phyloP scores from a whole-genome alignment of 2,113 vertebrate species.

The Dasypus novemcinctus region DNA sequence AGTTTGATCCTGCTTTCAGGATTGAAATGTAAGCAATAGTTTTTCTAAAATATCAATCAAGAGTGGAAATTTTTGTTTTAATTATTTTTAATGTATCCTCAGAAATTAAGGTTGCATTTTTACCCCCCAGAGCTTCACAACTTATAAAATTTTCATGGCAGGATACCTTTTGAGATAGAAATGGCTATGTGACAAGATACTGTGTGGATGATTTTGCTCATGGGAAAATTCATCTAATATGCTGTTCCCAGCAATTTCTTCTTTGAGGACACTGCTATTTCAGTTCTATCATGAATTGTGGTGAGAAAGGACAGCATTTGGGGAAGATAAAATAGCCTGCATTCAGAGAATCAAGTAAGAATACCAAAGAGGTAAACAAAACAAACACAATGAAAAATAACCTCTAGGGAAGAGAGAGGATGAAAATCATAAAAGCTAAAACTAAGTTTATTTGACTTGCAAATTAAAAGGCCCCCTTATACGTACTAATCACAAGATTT shows the following conservation, averaged over 20 bases:
- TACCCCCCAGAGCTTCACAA: slow-evolving; percentile 62
- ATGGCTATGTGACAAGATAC: slow-evolving; percentile 12
- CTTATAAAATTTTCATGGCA: slow-evolving; percentile 66
- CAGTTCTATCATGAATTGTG: slow-evolving; percentile 37
- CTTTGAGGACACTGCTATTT: slow-evolving; percentile 48
- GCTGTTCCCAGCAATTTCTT: slow-evolving; percentile 40
- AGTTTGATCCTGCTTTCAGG: neutral
- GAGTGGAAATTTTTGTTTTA: slow-evolving; percentile 47
- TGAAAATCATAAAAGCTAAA: neutral
- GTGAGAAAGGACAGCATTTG: neutral
- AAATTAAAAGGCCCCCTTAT: neutral
- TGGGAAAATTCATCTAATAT: neutral
- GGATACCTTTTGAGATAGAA: slow-evolving; percentile 49
- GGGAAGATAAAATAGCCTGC: neutral
- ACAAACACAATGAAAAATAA: slow-evolving; percentile 2
- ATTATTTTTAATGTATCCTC: slow-evolving; percentile 48
- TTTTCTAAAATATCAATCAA: slow-evolving; percentile 27
- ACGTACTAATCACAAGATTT: neutral
- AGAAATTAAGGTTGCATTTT: slow-evolving; percentile 59
- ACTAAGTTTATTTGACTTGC: neutral
- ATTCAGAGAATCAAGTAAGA: slow-evolving; percentile 37
- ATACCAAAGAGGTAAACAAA: slow-evolving; percentile 25
- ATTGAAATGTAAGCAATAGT: neutral
- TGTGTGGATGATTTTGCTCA: slow-evolving; percentile 40
- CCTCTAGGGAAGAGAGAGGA: neutral